These are phyloP conservation scores for Minunthozetes semirufus DNA, from an alignment of 2,888 invertebrate genomes.

Conservation along the genomic window DNA sequence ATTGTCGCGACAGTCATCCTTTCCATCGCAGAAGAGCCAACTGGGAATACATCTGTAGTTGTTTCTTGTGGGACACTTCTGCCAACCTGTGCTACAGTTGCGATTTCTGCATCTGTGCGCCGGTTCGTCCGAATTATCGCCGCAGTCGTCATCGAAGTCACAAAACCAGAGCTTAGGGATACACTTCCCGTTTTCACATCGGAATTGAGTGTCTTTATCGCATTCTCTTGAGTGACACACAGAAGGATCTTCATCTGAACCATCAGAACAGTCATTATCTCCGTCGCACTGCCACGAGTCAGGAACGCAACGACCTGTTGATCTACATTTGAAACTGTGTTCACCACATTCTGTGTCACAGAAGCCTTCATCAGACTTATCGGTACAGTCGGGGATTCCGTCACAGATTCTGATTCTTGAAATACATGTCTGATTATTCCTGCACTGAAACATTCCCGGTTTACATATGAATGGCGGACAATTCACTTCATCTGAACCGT, in stretches of 20 bases:
- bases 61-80: constrained; percentile 81
- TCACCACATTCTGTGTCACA: constrained; percentile 73
- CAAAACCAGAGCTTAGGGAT: constrained; percentile 92
- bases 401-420: constrained; percentile 88
- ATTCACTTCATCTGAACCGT: constrained; percentile 66
- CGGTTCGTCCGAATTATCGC: constrained; percentile 72
- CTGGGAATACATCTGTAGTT: constrained; percentile 94
- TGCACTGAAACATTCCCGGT: constrained; percentile 85
- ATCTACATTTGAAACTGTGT: constrained; percentile 80
- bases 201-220: constrained; percentile 73
- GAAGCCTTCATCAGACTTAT: constrained; percentile 73
- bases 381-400: constrained; percentile 82
- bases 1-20: constrained; percentile 83
- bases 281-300: constrained; percentile 65
- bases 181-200: constrained; percentile 84
- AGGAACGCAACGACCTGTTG: constrained; percentile 78
- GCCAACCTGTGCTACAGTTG: constrained; percentile 92
- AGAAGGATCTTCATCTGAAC: constrained; percentile 80
- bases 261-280: constrained; percentile 71
- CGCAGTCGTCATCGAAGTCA: constrained; percentile 90
- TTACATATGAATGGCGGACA: constrained; percentile 73
- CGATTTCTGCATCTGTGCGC: constrained; percentile 77
- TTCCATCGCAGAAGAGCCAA: constrained; percentile 97
- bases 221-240: constrained; percentile 78
- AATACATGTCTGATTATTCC: constrained; percentile 66